Percentiles rank a stretch among this genome's conserved stretches.
Evolutionary conservation across 1,140 invertebrate species (phyloP).

Genomic region (Heliconius congener): DNA sequence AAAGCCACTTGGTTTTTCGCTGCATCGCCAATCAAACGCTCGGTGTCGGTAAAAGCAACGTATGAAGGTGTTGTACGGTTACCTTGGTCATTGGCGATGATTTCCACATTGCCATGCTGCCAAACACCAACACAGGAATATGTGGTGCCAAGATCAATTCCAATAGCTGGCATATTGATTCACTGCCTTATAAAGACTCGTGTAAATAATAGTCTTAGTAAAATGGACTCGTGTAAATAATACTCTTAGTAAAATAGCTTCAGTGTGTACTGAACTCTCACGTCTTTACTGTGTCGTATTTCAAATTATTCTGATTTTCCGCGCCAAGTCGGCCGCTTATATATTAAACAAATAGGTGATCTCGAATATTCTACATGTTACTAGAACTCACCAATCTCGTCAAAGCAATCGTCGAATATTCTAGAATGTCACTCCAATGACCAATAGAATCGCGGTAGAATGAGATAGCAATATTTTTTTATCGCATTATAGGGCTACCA

Average conservation of each 20-base stretch:
- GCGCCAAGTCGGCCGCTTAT: conserved; percentile 49
- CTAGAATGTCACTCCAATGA: conserved; percentile 37
- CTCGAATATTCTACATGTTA: conserved; percentile 49
- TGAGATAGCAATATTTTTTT: conserved; percentile 28
- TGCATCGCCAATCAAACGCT: conserved; percentile 86
- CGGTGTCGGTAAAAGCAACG: conserved; percentile 86
- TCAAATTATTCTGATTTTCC: conserved; percentile 66
- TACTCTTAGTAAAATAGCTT: conserved; percentile 38
- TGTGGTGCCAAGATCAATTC: conserved; percentile 83
- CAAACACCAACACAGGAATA: conserved; percentile 83
- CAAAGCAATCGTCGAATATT: conserved; percentile 38
- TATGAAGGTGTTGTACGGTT: conserved; percentile 85
- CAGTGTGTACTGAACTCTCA: conserved; percentile 55
- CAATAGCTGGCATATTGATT: conserved; percentile 84
- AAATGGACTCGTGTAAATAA: conserved; percentile 29
- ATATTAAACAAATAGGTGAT: conserved; percentile 56
- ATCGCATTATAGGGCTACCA: conserved; percentile 32
- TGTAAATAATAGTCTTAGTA: conserved; percentile 33
- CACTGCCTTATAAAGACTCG: conserved; percentile 23
- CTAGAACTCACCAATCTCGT: conserved; percentile 56
- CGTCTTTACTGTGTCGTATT: conserved; percentile 58
- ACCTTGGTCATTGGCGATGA: conserved; percentile 85
- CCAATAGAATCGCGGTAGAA: conserved; percentile 39
- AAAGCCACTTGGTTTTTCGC: conserved; percentile 87
- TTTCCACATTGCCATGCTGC: background rate